Evolutionary conservation across 2,888 invertebrate genomes (phyloP), one percentile per base, ranked within the genome.

Genomic region (Agriopis aurantiaria): DNA sequence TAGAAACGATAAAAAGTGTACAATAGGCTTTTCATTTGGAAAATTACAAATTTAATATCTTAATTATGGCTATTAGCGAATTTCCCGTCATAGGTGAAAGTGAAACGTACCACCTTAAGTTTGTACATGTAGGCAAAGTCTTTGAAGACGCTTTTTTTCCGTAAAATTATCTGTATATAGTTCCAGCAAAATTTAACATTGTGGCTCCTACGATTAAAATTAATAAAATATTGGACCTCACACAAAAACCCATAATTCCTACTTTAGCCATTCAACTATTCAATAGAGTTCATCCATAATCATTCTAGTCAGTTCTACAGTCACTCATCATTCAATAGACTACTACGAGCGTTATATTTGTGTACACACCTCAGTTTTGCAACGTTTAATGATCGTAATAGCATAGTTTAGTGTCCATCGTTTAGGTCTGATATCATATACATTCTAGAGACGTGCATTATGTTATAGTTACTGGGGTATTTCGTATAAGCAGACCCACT

Each of bases 311-410:
- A 49, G 10, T 17, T 14, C n/a, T n/a, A n/a, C n/a, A 55, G 55
- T 23, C n/a, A 17, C 33, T 40, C 61, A 62, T 67, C 67, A 40
- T 51, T 68, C 62, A 46, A 8, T 5, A 14, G n/a, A 49, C 6
- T 41, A 45, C 40, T 45, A n/a, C 6, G 14, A 60, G 40, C 53
- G 41, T 17, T 55, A 51, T 17, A 43, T 48, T 55, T 45, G 40
- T 17, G 48, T 56, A 41, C 64, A 69, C 63, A 60, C 59, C 64
- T 64, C 23, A 33, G 48, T 64, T 52, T 64, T 55, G 64, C 64
- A 69, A 68, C 53, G n/a, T 9, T 10, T 69, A 69, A 69, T 64
- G 59, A 52, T 57, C 14, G 51, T 68, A 62, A 63, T 68, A 55
- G 53, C 68, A 45, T 49, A 40, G 57, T 17, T 57, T 64, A 59